A percentile compares a stretch with the other conserved stretches of the same genome.
Evolutionary conservation across 2,797 vertebrate species (phyloP).

Genomic region (Gouania willdenowi): DNA sequence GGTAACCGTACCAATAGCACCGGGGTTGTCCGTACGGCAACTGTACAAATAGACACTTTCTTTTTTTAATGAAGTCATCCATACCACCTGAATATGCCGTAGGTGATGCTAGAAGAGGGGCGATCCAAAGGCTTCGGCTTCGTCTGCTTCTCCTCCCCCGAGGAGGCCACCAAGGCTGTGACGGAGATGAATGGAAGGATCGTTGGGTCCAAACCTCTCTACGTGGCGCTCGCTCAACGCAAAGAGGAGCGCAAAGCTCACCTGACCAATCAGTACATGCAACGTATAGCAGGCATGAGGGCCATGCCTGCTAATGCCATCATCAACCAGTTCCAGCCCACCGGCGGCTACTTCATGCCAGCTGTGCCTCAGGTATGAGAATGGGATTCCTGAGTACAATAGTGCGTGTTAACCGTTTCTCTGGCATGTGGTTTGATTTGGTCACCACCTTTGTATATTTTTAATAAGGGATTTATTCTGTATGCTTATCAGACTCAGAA

Average conservation of each 20-base stretch:
- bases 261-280: slow-evolving; percentile 98
- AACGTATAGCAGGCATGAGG: slow-evolving; percentile 96
- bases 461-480: not conserved
- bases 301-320: slow-evolving; percentile 96
- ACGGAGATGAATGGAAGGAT: slow-evolving; percentile 99
- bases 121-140: slow-evolving; percentile 98
- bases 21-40: no score
- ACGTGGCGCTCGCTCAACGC: slow-evolving; percentile 94
- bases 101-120: slow-evolving; percentile 98
- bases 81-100: no score
- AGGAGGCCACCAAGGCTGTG: slow-evolving; percentile 97
- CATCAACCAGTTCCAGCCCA: slow-evolving; percentile 97
- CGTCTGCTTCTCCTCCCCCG: slow-evolving; percentile 98
- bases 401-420: not conserved
- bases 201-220: slow-evolving; percentile 95
- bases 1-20: no score
- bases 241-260: slow-evolving; percentile 98
- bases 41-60: no score
- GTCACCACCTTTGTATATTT: no score
- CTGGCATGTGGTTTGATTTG: no score
- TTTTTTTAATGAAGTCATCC: no score
- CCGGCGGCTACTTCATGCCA: slow-evolving; percentile 96
- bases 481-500: slow-evolving; percentile 84
- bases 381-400: not conserved
- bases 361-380: slow-evolving; percentile 82